Evolutionary conservation across 2,113 vertebrate species (phyloP).

Genomic region (Pardalotus punctatus): DNA sequence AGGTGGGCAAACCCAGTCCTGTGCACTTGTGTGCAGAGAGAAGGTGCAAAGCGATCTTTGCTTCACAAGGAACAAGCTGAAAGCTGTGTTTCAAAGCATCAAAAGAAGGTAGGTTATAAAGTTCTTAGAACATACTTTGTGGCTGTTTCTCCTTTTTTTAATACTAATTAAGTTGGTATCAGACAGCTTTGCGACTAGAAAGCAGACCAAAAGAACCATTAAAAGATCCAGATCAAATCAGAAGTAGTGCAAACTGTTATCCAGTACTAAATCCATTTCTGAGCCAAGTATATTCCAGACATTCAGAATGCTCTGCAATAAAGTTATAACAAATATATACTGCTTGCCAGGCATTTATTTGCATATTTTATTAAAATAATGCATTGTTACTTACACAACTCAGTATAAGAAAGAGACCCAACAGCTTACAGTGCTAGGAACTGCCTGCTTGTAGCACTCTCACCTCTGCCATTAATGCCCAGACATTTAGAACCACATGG

Average conservation of each 20-base stretch:
- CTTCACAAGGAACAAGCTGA: not conserved
- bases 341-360: conserved; percentile 24
- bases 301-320: not conserved
- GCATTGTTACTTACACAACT: not conserved
- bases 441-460: not conserved
- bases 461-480: not conserved
- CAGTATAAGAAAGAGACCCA: not conserved
- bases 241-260: not conserved
- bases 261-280: not conserved
- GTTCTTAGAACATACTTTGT: not conserved
- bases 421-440: not conserved
- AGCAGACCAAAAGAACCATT: not conserved
- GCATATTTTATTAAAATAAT: conserved; percentile 35
- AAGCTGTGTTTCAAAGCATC: not conserved
- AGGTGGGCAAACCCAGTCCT: not conserved
- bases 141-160: conserved; percentile 25
- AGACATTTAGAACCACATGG: not conserved
- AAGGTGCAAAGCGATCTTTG: not conserved
- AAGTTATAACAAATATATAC: not conserved
- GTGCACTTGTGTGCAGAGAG: not conserved
- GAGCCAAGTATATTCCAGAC: not conserved
- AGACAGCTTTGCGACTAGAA: conserved; percentile 54
- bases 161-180: not conserved
- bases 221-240: not conserved
- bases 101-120: not conserved